These are phyloP conservation scores for Boulengeromyrus knoepffleri DNA, from an alignment of 2,113 vertebrate species.

Conservation along the genomic window DNA sequence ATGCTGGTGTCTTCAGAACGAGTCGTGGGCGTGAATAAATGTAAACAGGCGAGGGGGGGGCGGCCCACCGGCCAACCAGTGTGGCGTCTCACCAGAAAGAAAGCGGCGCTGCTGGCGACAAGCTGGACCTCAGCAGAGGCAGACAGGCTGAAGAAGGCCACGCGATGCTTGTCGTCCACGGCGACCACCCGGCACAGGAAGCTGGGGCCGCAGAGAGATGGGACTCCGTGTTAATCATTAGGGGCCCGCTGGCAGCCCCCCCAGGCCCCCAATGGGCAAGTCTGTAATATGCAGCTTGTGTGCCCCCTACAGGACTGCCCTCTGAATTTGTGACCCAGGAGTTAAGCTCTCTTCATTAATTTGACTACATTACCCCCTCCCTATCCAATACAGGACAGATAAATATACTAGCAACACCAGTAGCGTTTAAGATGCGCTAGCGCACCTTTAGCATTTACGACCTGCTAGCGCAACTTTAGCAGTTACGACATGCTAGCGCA, in stretches of 20 bases:
- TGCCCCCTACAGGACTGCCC: neutral
- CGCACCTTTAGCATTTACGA: no score
- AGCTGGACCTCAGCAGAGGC: constrained; percentile 68
- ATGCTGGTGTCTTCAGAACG: neutral
- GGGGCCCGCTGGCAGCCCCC: neutral
- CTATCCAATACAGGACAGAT: neutral
- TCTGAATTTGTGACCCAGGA: neutral
- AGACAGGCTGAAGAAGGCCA: constrained; percentile 67
- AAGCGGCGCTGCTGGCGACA: constrained; percentile 63
- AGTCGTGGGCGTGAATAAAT: neutral
- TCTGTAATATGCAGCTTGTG: neutral
- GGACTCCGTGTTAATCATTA: neutral
- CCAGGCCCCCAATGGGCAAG: neutral
- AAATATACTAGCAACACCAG: neutral
- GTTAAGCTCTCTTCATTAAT: neutral
- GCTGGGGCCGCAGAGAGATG: constrained; percentile 48
- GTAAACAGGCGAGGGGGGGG: neutral
- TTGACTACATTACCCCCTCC: neutral
- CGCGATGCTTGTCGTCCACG: constrained; percentile 63
- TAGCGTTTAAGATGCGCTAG: neutral
- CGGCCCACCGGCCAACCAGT: neutral
- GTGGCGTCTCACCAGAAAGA: constrained; percentile 74
- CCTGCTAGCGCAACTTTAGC: no score
- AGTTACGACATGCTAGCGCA: no score
- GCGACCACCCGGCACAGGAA: constrained; percentile 79